Base-by-base conservation (phyloP, 1,140 invertebrate genomes). In the Papilio machaon region DNA sequence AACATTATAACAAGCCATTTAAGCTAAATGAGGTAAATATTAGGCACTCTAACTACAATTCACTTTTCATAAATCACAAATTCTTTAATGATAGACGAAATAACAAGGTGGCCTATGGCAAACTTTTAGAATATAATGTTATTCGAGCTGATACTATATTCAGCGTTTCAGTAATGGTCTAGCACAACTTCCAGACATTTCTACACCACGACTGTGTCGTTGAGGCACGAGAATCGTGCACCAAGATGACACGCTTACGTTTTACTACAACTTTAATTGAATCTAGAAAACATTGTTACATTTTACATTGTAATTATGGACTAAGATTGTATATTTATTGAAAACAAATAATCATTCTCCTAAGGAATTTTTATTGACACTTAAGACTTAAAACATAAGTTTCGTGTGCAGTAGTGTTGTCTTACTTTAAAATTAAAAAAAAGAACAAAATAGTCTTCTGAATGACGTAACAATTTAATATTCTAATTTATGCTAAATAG, bases 141-240 rank as follows among this genome's bases (percentile, higher is more conserved):
- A 58, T 9, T 58, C n/a, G 13, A 70, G 1, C 23, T 35, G 1
- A 70, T 15, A 17, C 11, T 70, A 70, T 15, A 67, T 54, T 30
- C 47, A 47, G 47, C 30, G 47, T 19, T 52, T 76, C 49, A 52
- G 49, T 30, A 47, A 52, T 10, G 19, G 47, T 46, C 43, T 75
- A 47, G 47, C 19, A 43, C 23, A 76, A 76, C 46, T 76, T 76
- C 74, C 11, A 76, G 74, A 76, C 47, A 76, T 76, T 76, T 52
- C 74, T 76, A 35, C 30, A 35, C 47, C 74, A 76, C 74, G 47
- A 74, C 47, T 52, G 73, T 52, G 47, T 52, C 74, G 47, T 23
- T 35, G 19, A 54, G 74, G 30, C 74, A 76, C 74, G 74, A 76
- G 74, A 76, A 76, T 76, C 74, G 74, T 76, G 74, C 23, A 5